A percentile compares a stretch with the other conserved stretches of the same genome.
phyloP scores from a whole-genome alignment of 2,888 invertebrate genomes.

The Acrocyrtus sp. region DNA sequence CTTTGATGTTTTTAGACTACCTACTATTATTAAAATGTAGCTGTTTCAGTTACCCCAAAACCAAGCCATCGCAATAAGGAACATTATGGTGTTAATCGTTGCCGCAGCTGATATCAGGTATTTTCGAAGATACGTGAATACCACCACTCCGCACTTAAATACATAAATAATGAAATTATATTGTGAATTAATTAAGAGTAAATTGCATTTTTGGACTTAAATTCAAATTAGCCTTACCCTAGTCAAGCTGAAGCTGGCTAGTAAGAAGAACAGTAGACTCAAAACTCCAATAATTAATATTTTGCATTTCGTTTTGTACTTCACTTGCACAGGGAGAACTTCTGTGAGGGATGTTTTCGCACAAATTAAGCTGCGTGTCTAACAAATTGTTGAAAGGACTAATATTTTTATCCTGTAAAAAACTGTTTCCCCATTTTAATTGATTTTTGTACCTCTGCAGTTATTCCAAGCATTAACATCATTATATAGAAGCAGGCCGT shows the following conservation, averaged over 20 bases:
- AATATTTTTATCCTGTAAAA: neutral
- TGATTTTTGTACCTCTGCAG: conserved; percentile 20
- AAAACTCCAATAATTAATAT: neutral
- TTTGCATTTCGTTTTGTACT: conserved; percentile 5
- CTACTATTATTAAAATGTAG: neutral
- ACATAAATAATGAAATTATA: conserved; percentile 2
- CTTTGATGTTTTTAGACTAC: too few relatives aligned
- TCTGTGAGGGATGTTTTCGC: conserved; percentile 8
- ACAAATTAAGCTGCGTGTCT: conserved; percentile 1
- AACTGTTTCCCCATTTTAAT: too few relatives aligned
- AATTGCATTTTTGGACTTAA: too few relatives aligned
- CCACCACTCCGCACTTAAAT: conserved; percentile 22
- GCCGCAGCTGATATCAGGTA: too few relatives aligned
- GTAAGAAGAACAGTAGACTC: neutral
- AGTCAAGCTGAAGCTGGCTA: conserved; percentile 12
- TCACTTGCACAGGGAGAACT: conserved; percentile 15
- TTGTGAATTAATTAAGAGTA: too few relatives aligned
- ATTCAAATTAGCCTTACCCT: conserved; percentile 10
- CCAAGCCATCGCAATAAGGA: conserved; percentile 24
- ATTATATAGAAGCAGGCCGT: conserved; percentile 19
- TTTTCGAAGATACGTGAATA: conserved; percentile 12
- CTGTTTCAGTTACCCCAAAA: conserved; percentile 15
- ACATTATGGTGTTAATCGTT: too few relatives aligned
- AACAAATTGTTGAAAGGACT: neutral
- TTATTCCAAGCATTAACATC: conserved; percentile 6